Base-by-base conservation (phyloP, 2,113 vertebrate genomes). In the Notothenia rossii region DNA sequence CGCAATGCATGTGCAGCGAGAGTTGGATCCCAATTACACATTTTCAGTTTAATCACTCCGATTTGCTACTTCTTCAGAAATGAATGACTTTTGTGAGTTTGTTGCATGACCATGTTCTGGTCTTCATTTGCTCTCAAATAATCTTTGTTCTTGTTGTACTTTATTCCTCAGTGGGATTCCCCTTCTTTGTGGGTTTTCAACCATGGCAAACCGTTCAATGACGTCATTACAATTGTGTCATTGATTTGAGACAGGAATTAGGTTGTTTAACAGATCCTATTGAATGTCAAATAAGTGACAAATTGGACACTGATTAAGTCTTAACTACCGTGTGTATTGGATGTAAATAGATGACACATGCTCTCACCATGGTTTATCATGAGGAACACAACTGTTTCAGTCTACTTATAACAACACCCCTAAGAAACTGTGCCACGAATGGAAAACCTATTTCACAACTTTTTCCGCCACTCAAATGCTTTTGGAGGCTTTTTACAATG, bases 371-470 rank as follows among this genome's bases (percentile, higher is more conserved):
- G 60, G 77, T 70, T 73, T 69, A 72, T 83, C 60, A 18, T 45
- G 9, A 45, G 60, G 40, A 25, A 66, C 72, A 58, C 66, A 60
- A 63, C 60, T 17, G 66, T 75, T 79, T 82, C 84, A 77, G 58
- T 55, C 81, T 36, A n/a, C 67, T 83, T 64, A 68, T 29, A 33
- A 14, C 48, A 58, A 77, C 68, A 48, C 79, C 76, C 40, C 66
- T 75, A 72, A 82, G 79, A 88, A 93, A 83, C 64, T 84, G 72
- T 82, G 84, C 82, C 79, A 72, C n/a, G 63, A 68, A 88, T 89
- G 92, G 89, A 91, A 92, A 94, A 92, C 75, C 87, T 79, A 87
- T 91, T 92, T 83, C 82, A 71, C 75, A 77, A 58, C 59, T 70
- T 83, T 73, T 75, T 15, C 82, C 65, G 48, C 55, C 54, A 70